phyloP scores from a whole-genome alignment of 2,113 vertebrate genomes.

The Varanus komodoensis region DNA sequence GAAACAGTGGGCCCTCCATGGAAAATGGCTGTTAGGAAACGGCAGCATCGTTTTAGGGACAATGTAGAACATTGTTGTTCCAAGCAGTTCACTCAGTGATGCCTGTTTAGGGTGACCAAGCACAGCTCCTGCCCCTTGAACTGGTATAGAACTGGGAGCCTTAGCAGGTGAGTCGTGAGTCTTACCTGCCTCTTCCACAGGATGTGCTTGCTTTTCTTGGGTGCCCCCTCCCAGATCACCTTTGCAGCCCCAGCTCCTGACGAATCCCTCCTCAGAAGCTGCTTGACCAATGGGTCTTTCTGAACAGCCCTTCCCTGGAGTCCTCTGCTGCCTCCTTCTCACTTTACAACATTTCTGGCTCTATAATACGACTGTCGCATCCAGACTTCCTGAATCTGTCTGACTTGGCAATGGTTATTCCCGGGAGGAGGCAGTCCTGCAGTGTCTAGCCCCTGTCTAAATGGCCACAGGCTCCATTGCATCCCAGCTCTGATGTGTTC shows the following conservation, averaged over 20 bases:
- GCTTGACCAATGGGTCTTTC: background rate
- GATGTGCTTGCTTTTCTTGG: background rate
- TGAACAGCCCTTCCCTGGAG: background rate
- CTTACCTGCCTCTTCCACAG: background rate
- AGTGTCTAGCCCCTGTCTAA: too few relatives aligned
- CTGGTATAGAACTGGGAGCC: background rate
- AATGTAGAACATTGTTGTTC: background rate
- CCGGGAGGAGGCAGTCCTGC: too few relatives aligned
- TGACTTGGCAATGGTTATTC: too few relatives aligned
- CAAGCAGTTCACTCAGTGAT: background rate
- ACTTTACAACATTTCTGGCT: too few relatives aligned
- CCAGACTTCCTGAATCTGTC: background rate
- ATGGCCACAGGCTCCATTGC: too few relatives aligned
- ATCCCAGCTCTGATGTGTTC: too few relatives aligned
- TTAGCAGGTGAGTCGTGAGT: background rate
- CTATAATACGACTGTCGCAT: background rate
- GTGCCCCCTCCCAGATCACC: background rate
- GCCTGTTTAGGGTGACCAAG: background rate
- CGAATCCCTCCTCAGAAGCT: background rate
- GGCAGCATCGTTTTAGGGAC: too few relatives aligned
- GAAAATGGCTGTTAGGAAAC: background rate
- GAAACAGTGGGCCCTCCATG: background rate
- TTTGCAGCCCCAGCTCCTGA: background rate
- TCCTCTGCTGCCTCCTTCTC: background rate
- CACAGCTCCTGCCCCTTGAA: too few relatives aligned